phyloP scores from a whole-genome alignment of 2,888 invertebrate genomes.

The Plemyria rubiginata region DNA sequence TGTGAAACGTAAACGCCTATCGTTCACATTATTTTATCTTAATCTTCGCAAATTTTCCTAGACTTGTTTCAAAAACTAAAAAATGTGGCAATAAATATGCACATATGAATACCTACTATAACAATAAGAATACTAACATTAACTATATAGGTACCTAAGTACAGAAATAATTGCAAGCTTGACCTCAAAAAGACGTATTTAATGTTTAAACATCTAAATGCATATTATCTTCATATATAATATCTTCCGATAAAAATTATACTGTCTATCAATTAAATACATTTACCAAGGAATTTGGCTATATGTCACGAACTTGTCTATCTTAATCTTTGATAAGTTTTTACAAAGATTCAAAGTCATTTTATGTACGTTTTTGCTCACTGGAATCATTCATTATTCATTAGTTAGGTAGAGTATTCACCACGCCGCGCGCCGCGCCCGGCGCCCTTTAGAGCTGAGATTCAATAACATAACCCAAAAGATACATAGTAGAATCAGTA shows the following conservation, averaged over 20 bases:
- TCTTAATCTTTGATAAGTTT: conserved; percentile 31
- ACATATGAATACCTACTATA: no score
- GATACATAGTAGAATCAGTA: no score
- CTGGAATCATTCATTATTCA: conserved; percentile 13
- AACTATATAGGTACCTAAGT: conserved; percentile 31
- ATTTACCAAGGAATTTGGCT: conserved; percentile 37
- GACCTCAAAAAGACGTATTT: conserved; percentile 62
- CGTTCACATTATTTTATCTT: background rate
- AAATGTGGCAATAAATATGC: no score
- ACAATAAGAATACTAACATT: background rate
- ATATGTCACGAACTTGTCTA: conserved; percentile 42
- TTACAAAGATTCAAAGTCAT: conserved; percentile 30
- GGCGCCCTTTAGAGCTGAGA: no score
- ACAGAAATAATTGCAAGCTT: conserved; percentile 49
- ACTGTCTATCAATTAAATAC: conserved; percentile 7
- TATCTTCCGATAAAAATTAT: conserved; percentile 11
- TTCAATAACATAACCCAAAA: no score
- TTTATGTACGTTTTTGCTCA: conserved; percentile 19
- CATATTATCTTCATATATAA: no score
- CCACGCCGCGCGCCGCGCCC: no score
- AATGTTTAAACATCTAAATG: conserved; percentile 52
- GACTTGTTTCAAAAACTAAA: background rate
- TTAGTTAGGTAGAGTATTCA: conserved; percentile 1
- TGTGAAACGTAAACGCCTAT: conserved; percentile 5
- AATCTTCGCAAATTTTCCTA: background rate